A percentile compares a stretch with the other conserved stretches of the same genome.
Evolutionary conservation across 2,888 invertebrate species (phyloP).

Genomic region (Hydrotaea diabolus): DNA sequence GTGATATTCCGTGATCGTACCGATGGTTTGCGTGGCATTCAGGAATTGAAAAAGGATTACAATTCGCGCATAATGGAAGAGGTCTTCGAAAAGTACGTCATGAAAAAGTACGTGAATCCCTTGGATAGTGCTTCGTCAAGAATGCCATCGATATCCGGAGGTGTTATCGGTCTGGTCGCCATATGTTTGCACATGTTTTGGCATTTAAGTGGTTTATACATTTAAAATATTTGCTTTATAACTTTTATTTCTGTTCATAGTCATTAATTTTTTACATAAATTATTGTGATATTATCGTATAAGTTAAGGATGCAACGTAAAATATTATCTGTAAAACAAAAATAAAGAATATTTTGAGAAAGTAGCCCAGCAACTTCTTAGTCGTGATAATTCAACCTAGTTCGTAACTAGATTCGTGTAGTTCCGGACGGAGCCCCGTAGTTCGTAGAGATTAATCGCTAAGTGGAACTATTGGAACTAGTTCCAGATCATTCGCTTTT

Average conservation of each 20-base stretch:
- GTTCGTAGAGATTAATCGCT: too few relatives aligned
- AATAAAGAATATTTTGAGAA: background rate
- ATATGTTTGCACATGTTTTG: conserved; percentile 8
- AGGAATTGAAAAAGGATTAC: conserved; percentile 75
- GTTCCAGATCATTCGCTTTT: too few relatives aligned
- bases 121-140: conserved; percentile 37
- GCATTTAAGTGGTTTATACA: conserved; percentile 3
- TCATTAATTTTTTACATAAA: conserved; percentile 51
- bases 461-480: too few relatives aligned
- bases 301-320: conserved; percentile 48
- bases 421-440: too few relatives aligned
- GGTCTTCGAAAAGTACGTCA: conserved; percentile 75
- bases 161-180: background rate
- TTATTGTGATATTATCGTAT: conserved; percentile 69
- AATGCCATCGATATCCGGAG: background rate
- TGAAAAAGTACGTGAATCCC: conserved; percentile 71
- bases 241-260: conserved; percentile 32
- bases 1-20: conserved; percentile 83
- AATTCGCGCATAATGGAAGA: conserved; percentile 77
- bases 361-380: too few relatives aligned
- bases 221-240: conserved; percentile 19
- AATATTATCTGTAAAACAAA: background rate
- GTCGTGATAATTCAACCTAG: too few relatives aligned
- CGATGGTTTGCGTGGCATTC: conserved; percentile 74
- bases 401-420: too few relatives aligned